Percentiles rank a stretch among this genome's conserved stretches.
phyloP scores from a whole-genome alignment of 2,113 vertebrate species.

The Herpetotheres cachinnans region DNA sequence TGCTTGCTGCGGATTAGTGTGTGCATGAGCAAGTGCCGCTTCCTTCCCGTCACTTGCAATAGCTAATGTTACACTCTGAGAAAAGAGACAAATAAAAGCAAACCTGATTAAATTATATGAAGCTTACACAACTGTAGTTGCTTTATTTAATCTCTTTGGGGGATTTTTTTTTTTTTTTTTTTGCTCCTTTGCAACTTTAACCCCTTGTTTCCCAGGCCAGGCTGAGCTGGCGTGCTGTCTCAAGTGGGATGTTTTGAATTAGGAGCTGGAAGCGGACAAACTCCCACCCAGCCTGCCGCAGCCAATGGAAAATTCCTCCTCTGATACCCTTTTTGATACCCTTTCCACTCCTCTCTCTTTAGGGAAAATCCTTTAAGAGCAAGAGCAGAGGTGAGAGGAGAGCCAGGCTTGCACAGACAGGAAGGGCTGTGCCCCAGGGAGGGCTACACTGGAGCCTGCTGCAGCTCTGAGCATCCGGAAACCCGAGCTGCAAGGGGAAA shows the following conservation, averaged over 20 bases:
- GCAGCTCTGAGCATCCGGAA: background rate
- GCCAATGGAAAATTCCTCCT: background rate
- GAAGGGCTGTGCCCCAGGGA: conserved; percentile 4
- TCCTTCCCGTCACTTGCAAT: conserved; percentile 44
- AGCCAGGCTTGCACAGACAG: background rate
- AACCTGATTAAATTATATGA: conserved; percentile 64
- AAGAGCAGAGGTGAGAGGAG: background rate
- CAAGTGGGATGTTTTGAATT: background rate
- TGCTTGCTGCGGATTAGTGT: background rate
- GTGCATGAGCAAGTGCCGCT: background rate
- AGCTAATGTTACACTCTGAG: conserved; percentile 59
- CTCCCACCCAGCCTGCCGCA: background rate
- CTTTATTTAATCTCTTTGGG: conserved; percentile 56
- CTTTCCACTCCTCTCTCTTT: background rate
- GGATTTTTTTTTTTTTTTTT: background rate
- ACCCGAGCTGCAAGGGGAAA: conserved; percentile 38
- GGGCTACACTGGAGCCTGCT: background rate
- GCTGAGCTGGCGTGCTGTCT: background rate
- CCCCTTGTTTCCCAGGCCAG: background rate
- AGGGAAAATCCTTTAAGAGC: background rate
- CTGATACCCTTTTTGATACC: background rate
- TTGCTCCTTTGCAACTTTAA: background rate
- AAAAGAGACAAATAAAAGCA: conserved; percentile 67
- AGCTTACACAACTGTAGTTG: conserved; percentile 53
- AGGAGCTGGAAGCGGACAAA: background rate